Evolutionary conservation across 2,113 vertebrate genomes (phyloP).

Genomic region (Alexandromys fortis): DNA sequence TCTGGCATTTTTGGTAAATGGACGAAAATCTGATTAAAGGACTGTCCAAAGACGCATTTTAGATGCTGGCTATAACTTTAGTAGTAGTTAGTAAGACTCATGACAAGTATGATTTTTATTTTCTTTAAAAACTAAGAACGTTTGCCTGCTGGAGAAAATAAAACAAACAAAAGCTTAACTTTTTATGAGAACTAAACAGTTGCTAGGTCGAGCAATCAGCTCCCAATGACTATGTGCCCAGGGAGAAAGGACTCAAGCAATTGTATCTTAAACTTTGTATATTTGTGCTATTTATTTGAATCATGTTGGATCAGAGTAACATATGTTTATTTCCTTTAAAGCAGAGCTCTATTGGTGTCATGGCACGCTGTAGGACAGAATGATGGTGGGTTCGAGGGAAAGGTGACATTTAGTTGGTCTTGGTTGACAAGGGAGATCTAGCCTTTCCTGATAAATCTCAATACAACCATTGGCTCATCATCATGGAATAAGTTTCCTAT

Average conservation of each 20-base stretch:
- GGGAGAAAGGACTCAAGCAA: background rate
- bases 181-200: background rate
- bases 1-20: constrained; percentile 42
- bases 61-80: constrained; percentile 58
- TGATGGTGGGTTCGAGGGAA: constrained; percentile 10
- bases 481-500: background rate
- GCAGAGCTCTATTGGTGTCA: background rate
- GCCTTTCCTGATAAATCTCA: constrained; percentile 20
- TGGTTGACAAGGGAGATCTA: background rate
- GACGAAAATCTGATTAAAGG: constrained; percentile 63
- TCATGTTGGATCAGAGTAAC: background rate
- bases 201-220: background rate
- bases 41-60: constrained; percentile 51
- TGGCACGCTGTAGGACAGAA: background rate
- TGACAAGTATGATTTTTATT: constrained; percentile 54
- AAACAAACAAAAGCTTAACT: constrained; percentile 32
- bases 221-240: background rate
- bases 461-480: background rate
- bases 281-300: constrained; percentile 32
- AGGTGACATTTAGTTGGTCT: background rate
- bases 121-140: constrained; percentile 53
- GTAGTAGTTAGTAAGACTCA: constrained; percentile 68
- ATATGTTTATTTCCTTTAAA: constrained; percentile 15
- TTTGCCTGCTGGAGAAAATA: constrained; percentile 19
- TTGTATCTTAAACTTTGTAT: background rate